Conservation (phyloP, 64 coral and sea anemone species). For the Montipora foliosa region DNA sequence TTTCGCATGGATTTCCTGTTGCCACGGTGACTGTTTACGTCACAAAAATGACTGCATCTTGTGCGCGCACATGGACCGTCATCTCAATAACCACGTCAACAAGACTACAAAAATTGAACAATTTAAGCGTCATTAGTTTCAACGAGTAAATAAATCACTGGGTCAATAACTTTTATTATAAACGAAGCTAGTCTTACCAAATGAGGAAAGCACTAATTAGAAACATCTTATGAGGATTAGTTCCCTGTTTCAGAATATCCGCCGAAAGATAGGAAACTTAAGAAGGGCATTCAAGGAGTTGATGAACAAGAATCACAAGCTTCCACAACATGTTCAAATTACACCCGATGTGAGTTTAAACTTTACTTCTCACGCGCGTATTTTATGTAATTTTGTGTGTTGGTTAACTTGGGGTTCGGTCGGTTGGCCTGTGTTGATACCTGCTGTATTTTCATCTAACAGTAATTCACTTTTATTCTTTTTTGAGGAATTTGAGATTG, state of each 20-base stretch:
- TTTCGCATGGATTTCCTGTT: too few relatives aligned
- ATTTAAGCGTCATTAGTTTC: too few relatives aligned
- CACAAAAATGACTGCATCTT: not conserved
- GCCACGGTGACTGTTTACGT: too few relatives aligned
- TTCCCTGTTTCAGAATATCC: conserved; percentile 74
- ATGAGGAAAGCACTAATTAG: too few relatives aligned
- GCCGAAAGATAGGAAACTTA: conserved; percentile 80
- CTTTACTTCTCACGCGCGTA: not conserved
- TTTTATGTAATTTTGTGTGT: not conserved
- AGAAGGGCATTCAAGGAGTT: conserved; percentile 91
- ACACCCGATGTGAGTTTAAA: conserved; percentile 59
- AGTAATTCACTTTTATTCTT: not conserved
- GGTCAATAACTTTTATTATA: too few relatives aligned
- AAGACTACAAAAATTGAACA: too few relatives aligned
- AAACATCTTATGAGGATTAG: too few relatives aligned
- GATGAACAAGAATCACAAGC: conserved; percentile 78
- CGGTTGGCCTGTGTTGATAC: not conserved
- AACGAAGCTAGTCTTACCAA: too few relatives aligned
- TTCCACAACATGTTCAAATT: conserved; percentile 86
- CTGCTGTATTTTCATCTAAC: not conserved
- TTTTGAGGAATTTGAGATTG: conserved; percentile 93
- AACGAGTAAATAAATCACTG: not conserved
- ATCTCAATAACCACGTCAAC: not conserved
- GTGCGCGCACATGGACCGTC: not conserved
- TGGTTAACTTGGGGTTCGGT: not conserved